A percentile compares a stretch with the other conserved stretches of the same genome.
These are phyloP conservation scores for Hydroisotoma schaefferi DNA, from an alignment of 2,888 invertebrate genomes.

Conservation along the genomic window DNA sequence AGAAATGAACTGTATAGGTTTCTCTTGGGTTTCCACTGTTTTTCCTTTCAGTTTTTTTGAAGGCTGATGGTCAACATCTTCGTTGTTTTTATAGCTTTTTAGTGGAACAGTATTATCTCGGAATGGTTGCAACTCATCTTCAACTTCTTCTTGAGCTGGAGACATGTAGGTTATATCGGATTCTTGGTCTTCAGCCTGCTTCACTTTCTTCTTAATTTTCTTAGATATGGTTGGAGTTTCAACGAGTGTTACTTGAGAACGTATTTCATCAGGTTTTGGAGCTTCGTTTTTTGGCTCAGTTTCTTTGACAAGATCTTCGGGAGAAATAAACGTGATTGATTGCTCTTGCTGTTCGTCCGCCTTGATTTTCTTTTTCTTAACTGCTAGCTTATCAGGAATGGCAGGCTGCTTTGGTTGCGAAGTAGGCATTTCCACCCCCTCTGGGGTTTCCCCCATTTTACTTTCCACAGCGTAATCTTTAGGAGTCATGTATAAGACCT, in stretches of 20 bases:
- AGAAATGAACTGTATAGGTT: neutral
- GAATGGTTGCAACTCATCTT: conserved; percentile 56
- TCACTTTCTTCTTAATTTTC: conserved; percentile 54
- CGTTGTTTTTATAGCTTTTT: neutral
- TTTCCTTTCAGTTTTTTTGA: conserved; percentile 5
- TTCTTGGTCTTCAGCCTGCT: conserved; percentile 48
- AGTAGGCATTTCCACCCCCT: neutral
- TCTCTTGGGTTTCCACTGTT: neutral
- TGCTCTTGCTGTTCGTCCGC: conserved; percentile 53
- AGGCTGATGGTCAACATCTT: neutral
- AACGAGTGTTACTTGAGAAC: too few species aligned
- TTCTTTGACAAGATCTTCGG: conserved; percentile 57
- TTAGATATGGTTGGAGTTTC: too few species aligned
- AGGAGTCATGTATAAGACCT: neutral
- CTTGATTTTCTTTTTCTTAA: conserved; percentile 53
- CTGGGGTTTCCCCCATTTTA: neutral
- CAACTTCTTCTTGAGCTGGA: conserved; percentile 50
- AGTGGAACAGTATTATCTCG: too few species aligned
- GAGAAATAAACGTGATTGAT: conserved; percentile 59
- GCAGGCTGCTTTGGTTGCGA: neutral
- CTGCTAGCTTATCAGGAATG: conserved; percentile 53
- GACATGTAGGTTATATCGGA: conserved; percentile 61
- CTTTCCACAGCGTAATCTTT: neutral
- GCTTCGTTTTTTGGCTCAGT: neutral
- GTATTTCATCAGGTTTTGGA: too few species aligned